Percentiles rank a stretch among this genome's conserved stretches.
Conservation (phyloP, 2,888 invertebrate genomes). For the Branchellion lobata region DNA sequence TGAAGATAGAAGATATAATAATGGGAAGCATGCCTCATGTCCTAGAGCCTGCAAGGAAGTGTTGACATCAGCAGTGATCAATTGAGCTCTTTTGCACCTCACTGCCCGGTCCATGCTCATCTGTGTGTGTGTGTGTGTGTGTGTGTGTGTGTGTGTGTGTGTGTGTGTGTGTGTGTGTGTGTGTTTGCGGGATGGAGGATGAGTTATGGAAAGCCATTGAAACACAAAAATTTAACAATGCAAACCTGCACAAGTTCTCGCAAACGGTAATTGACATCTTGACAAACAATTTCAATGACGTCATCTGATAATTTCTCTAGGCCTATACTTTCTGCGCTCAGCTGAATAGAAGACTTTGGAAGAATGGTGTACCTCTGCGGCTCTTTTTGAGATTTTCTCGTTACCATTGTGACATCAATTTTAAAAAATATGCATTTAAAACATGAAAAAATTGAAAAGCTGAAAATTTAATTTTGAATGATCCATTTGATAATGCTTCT, state of each 20-base stretch:
- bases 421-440: too few species aligned
- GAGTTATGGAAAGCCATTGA: too few species aligned
- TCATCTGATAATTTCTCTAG: conserved; percentile 11
- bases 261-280: conserved; percentile 26
- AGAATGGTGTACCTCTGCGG: conserved; percentile 1
- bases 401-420: too few species aligned
- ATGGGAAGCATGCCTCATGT: too few species aligned
- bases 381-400: not conserved
- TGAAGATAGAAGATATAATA: too few species aligned
- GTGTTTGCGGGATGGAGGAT: not conserved
- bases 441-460: too few species aligned
- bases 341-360: conserved; percentile 7
- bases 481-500: too few species aligned
- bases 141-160: not conserved
- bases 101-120: not conserved
- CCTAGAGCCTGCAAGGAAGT: conserved; percentile 3
- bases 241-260: conserved; percentile 24
- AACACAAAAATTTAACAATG: too few species aligned
- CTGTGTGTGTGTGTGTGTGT: not conserved
- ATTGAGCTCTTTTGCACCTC: not conserved
- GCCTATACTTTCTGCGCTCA: conserved; percentile 19
- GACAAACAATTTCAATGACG: conserved; percentile 21
- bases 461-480: too few species aligned
- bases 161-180: conserved; percentile 9
- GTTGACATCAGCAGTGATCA: conserved; percentile 1